phyloP scores from a whole-genome alignment of 1,140 invertebrate species.

The Heliconius hermathena region DNA sequence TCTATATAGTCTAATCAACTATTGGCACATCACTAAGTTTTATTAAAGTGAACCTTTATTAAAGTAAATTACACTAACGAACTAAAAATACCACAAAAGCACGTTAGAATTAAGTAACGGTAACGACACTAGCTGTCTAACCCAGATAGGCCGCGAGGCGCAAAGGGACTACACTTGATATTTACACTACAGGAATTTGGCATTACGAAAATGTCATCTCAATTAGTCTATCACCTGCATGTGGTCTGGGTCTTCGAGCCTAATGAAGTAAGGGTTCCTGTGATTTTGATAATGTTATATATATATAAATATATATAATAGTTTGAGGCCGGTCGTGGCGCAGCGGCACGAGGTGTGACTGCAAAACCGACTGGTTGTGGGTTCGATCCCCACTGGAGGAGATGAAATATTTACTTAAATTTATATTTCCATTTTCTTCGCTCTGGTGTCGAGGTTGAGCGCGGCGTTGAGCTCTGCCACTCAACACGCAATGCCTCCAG shows the following conservation, averaged over 20 bases:
- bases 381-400: too few species aligned
- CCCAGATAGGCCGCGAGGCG: constrained; percentile 18
- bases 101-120: constrained; percentile 17
- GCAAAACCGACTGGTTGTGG: too few species aligned
- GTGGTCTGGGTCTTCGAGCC: background rate
- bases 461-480: too few species aligned
- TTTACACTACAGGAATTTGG: constrained; percentile 16
- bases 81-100: background rate
- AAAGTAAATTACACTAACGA: background rate
- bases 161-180: constrained; percentile 6
- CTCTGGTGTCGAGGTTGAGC: too few species aligned
- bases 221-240: constrained; percentile 21
- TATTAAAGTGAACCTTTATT: background rate
- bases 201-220: constrained; percentile 20
- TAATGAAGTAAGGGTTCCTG: background rate
- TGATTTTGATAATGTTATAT: background rate
- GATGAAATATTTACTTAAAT: too few species aligned
- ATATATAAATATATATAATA: too few species aligned
- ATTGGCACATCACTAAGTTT: too few species aligned
- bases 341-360: too few species aligned
- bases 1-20: too few species aligned
- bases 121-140: constrained; percentile 10
- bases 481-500: too few species aligned
- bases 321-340: too few species aligned
- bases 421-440: too few species aligned